Evolutionary conservation across 2,113 vertebrate species (phyloP), one percentile per base, ranked within the genome.

Genomic region (Pterocles gutturalis): DNA sequence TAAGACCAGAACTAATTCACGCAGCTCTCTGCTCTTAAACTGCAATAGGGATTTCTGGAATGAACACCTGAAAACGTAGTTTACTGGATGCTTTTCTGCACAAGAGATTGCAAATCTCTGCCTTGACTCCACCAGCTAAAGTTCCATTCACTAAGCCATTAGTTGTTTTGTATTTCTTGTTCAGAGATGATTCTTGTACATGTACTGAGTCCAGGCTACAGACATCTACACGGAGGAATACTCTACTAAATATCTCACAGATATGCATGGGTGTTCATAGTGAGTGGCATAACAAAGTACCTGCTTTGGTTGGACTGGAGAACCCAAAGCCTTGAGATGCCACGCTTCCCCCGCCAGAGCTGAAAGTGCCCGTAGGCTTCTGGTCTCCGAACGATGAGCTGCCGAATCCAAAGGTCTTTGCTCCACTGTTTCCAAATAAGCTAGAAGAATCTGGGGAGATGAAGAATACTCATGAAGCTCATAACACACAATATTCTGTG

Each of bases 251-350:
- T 4, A 53, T 3, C 51, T 71, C 48, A 41, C 60, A 71, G 26
- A 1, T 33, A 51, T 78, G 31, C 0, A 1, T 21, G 58, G n/a
- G 28, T 1, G 43, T 43, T 79, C 28, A 43, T 2, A 43, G 54
- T 1, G 62, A 49, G 57, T 11, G 72, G 46, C 43, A n/a, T 31
- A 48, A 85, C 26, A 34, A n/a, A 82, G 58, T 98, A 99, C 99
- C 98, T 98, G 98, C 83, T 98, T 99, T 99, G 84, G 97, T 94
- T 2, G 99, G 98, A 51, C 97, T 97, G 70, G 98, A 95, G 92
- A 99, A 99, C 6, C 99, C 99, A 9, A 99, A 99, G 72, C 99
- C 99, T 94, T 99, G 99, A 11, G 99, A 96, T 0, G 99, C 99
- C 25, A 99, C 99, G 5, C 98, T 99, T 13, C 99, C 99, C 17